These are phyloP conservation scores for Sphaerophoria taeniata DNA, from an alignment of 2,888 invertebrate genomes.

Conservation along the genomic window DNA sequence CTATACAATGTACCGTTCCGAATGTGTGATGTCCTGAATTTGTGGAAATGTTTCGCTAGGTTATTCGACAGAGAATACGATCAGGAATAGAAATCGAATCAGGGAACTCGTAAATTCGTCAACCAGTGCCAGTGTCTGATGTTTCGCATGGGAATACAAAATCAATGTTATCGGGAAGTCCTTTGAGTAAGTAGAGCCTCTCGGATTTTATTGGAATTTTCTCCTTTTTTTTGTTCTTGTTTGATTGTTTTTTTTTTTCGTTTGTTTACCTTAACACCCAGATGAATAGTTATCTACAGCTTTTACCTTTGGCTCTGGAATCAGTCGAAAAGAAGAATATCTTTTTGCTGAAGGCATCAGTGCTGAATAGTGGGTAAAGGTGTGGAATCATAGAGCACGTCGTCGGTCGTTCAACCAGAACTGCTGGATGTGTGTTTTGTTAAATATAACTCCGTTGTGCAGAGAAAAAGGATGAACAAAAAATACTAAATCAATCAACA, in stretches of 20 bases:
- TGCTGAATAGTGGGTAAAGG: not conserved
- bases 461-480: not conserved
- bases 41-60: not conserved
- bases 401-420: conserved; percentile 15
- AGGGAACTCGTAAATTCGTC: conserved; percentile 64
- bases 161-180: conserved; percentile 46
- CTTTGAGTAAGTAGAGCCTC: conserved; percentile 14
- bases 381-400: conserved; percentile 19
- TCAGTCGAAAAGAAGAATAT: not conserved
- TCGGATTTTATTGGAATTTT: conserved; percentile 7
- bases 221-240: not conserved
- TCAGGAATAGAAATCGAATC: conserved; percentile 34
- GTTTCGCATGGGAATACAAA: conserved; percentile 32
- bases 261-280: conserved; percentile 12
- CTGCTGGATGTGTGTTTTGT: conserved; percentile 24
- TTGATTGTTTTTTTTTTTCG: not conserved
- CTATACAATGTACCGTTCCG: not conserved
- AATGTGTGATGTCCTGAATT: not conserved
- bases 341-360: conserved; percentile 15
- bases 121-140: conserved; percentile 35
- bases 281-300: conserved; percentile 3
- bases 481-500: conserved; percentile 13
- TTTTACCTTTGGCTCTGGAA: not conserved
- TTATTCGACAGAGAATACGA: conserved; percentile 8
- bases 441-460: conserved; percentile 11